phyloP scores from a whole-genome alignment of 2,113 vertebrate species.

The Solenodon paradoxus region DNA sequence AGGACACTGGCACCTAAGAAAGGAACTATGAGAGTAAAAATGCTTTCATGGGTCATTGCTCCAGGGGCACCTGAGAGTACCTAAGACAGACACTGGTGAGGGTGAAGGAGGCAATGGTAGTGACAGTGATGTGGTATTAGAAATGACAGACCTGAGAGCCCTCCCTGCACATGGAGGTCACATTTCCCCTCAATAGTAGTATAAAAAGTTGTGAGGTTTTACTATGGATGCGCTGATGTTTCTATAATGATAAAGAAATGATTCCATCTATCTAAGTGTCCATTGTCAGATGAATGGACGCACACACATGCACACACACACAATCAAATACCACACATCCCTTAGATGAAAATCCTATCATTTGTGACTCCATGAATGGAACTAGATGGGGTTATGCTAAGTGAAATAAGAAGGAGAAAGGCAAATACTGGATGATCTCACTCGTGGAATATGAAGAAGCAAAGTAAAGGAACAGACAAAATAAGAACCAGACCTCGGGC shows the following conservation, averaged over 20 bases:
- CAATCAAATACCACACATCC: too few relatives aligned
- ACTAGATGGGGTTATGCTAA: too few relatives aligned
- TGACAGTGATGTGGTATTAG: background rate
- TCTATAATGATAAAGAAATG: background rate
- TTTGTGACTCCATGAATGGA: too few relatives aligned
- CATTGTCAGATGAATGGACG: too few relatives aligned
- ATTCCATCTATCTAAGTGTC: too few relatives aligned
- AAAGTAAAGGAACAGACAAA: too few relatives aligned
- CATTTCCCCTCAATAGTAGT: background rate
- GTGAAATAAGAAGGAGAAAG: too few relatives aligned
- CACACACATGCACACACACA: too few relatives aligned
- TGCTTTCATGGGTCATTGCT: background rate
- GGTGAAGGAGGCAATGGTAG: background rate
- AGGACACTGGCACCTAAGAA: background rate
- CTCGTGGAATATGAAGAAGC: too few relatives aligned
- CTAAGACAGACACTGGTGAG: background rate
- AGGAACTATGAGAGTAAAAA: background rate
- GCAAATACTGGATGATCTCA: too few relatives aligned
- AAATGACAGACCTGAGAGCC: background rate
- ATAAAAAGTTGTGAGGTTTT: background rate
- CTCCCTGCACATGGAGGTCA: background rate
- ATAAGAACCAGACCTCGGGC: too few relatives aligned
- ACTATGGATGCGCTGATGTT: background rate
- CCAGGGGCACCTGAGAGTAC: background rate
- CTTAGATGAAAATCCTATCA: too few relatives aligned